A percentile compares a stretch with the other conserved stretches of the same genome.
Evolutionary conservation across 2,113 vertebrate species (phyloP).

Genomic region (Phalacrocorax pelagicus): DNA sequence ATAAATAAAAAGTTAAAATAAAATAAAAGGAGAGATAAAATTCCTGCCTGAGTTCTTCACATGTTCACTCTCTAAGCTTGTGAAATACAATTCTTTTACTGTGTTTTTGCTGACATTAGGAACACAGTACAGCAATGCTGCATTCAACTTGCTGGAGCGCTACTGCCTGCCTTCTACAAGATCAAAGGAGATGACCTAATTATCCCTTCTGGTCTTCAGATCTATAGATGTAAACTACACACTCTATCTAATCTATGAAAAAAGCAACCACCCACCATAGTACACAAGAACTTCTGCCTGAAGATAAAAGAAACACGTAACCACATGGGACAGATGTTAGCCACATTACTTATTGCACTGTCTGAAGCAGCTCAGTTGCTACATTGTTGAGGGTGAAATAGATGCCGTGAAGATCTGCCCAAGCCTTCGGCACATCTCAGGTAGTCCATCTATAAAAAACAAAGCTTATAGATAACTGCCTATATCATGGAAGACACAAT

Average conservation of each 20-base stretch:
- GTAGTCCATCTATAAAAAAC: background rate
- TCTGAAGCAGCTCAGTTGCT: background rate
- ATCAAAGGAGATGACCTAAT: conserved; percentile 47
- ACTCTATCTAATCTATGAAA: conserved; percentile 22
- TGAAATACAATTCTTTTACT: background rate
- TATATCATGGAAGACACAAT: background rate
- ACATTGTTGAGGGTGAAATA: background rate
- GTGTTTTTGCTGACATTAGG: background rate
- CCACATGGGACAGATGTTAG: background rate
- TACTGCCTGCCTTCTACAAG: background rate
- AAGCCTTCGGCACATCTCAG: background rate
- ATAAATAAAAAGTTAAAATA: background rate
- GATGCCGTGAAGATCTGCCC: background rate
- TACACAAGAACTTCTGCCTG: background rate
- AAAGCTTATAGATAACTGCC: background rate
- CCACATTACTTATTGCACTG: background rate
- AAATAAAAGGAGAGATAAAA: background rate
- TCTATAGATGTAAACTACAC: background rate
- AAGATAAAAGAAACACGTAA: conserved; percentile 23
- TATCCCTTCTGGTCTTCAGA: conserved; percentile 32
- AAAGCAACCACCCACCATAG: conserved; percentile 10
- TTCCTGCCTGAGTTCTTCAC: background rate
- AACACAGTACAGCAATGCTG: background rate
- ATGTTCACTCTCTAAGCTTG: background rate
- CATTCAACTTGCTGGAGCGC: background rate